Evolutionary conservation across 2,888 invertebrate genomes (phyloP), one percentile per base, ranked within the genome.

Genomic region (Spialia ferax): DNA sequence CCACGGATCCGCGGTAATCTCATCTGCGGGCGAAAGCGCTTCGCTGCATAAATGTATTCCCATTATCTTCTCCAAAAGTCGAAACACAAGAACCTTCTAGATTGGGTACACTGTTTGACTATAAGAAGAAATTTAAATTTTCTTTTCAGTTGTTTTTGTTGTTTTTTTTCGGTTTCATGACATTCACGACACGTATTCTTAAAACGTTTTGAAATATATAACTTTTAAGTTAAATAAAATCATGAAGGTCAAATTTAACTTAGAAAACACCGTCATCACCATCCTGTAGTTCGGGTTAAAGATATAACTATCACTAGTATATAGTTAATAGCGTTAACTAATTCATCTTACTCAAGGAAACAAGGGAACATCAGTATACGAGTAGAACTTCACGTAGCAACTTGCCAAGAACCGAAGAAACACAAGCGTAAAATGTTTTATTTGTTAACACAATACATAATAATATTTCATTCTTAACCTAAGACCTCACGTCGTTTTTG

Each of bases 31-130:
- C 48, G 48, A 20, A 5, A 22, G 11, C 10, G 50, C 50, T 50
- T 4, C 22, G 22, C 22, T 50, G 50, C 50, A 50, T 50, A 22
- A 50, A 50, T 22, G 50, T 50, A 4, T 50, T 50, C 50, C 22
- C 22, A 50, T 50, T 50, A 15, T 20, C 50, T 50, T 13, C 22
- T 13, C 22, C 13, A 1, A 22, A 50, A 50, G 13, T 50, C 50
- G 22, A 50, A 22, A 22, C 7, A 11, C 50, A 22, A 50, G 4
- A 22, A 50, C 22, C 11, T 22, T 50, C 11, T 50, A 22, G 2
- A 50, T 42, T 15, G 15, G n/a, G n/a, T n/a, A n/a, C n/a, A n/a
- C n/a, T n/a, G n/a, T n/a, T n/a, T n/a, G n/a, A n/a, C n/a, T n/a
- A n/a, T n/a, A n/a, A n/a, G n/a, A n/a, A n/a, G n/a, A n/a, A n/a